These are phyloP conservation scores for Mormyrus iriodes DNA, from an alignment of 2,113 vertebrate species.

Conservation along the genomic window DNA sequence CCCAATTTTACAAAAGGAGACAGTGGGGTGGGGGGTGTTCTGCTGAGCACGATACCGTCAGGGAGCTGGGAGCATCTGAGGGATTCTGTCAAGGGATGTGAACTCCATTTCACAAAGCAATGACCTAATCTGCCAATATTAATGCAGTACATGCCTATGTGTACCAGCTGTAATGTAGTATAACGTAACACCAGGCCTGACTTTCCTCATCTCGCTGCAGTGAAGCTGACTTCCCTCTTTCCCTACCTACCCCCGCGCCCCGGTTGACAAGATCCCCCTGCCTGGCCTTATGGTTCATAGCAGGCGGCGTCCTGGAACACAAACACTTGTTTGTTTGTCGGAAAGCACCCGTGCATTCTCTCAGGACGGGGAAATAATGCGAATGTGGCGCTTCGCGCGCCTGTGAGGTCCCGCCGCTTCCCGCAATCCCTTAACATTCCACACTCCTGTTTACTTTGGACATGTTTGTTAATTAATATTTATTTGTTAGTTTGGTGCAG, in stretches of 20 bases:
- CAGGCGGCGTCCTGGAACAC: neutral
- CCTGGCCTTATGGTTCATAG: neutral
- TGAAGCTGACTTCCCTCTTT: neutral
- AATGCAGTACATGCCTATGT: neutral
- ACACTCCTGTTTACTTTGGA: constrained; percentile 11
- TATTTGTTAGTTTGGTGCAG: neutral
- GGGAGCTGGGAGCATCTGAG: constrained; percentile 28
- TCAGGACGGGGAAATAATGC: neutral
- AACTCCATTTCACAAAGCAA: constrained; percentile 28
- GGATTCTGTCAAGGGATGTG: constrained; percentile 16
- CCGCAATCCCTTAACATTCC: constrained; percentile 9
- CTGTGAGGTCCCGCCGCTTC: neutral
- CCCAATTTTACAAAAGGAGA: constrained; percentile 28
- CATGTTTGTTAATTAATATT: constrained; percentile 17
- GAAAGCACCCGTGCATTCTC: neutral
- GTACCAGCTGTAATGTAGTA: neutral
- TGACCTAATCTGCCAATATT: constrained; percentile 34
- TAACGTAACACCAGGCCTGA: neutral
- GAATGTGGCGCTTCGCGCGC: neutral
- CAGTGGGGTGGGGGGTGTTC: constrained; percentile 28
- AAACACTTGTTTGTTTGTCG: constrained; percentile 5
- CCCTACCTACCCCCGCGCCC: neutral
- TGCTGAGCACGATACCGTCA: constrained; percentile 26
- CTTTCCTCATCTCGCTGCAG: neutral
- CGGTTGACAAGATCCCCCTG: neutral